Evolutionary conservation across 2,113 vertebrate species (phyloP).

Genomic region (Emydura subglobosa): DNA sequence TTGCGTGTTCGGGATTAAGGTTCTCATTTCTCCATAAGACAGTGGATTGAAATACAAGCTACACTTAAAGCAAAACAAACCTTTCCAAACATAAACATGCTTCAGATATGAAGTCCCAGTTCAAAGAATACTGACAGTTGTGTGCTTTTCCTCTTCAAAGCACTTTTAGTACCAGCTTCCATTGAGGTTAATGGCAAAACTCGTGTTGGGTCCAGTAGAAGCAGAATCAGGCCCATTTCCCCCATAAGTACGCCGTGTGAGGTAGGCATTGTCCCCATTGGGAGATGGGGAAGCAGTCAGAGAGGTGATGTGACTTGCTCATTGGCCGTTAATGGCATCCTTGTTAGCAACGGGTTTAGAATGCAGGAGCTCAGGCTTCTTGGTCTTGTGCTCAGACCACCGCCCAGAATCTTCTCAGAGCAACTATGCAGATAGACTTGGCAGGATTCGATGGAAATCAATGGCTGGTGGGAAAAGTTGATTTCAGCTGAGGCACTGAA

Average conservation of each 20-base stretch:
- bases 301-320: background rate
- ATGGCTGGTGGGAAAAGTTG: too few species aligned
- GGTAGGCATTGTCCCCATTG: background rate
- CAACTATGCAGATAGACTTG: background rate
- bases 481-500: too few species aligned
- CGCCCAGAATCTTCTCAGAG: background rate
- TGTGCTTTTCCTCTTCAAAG: slow-evolving; percentile 28
- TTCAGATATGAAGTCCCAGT: slow-evolving; percentile 42
- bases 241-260: background rate
- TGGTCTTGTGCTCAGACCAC: background rate
- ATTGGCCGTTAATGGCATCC: background rate
- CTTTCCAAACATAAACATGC: slow-evolving; percentile 46
- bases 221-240: background rate
- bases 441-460: too few species aligned
- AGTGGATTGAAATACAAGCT: background rate
- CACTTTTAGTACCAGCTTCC: slow-evolving; percentile 26
- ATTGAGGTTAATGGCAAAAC: background rate
- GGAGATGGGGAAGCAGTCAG: background rate
- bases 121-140: slow-evolving; percentile 43
- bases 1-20: slow-evolving; percentile 64
- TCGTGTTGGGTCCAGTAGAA: background rate
- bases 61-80: background rate
- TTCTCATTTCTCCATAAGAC: slow-evolving; percentile 46
- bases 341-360: background rate
- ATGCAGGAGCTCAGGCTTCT: background rate